Base-by-base conservation (phyloP, 2,113 vertebrate genomes). In the Peromyscus leucopus region DNA sequence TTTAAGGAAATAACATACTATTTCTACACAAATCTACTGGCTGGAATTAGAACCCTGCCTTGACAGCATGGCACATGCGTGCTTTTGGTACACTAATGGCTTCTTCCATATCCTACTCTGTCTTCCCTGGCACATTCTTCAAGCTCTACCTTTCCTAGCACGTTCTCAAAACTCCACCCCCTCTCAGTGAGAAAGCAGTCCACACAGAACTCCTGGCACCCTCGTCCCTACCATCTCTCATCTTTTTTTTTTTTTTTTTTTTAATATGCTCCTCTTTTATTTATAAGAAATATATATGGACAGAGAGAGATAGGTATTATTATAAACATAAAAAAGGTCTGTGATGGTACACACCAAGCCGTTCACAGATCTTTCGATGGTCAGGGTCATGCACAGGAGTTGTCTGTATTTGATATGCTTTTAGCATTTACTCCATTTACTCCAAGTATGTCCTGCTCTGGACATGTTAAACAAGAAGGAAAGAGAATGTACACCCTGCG, bases 281-380 rank as follows among this genome's bases (percentile, higher is more conserved):
- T 90, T 82, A 75, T 82, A 88, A 91, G 87, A 90, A 90, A 91
- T 93, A 78, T 48, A 78, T 82, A 61, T 61, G 65, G 39, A 85
- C 39, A 94, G 24, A 89, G 33, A 19, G 63, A n/a, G 59, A 48
- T 21, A 10, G 55, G 51, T 76, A 48, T 83, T 51, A 69, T 67
- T 93, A 93, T 79, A 96, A 95, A 93, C 6, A 55, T 67, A 84
- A 74, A 78, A 82, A 82, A 96, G 76, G 19, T 74, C 88, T 48
- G 71, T 92, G 76, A 65, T 80, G 71, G 21, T 67, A 22, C 24
- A 86, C 26, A 91, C 5, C 46, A 84, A 78, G 42, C 67, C 16
- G 1, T 67, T 74, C 69, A 24, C 31, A 89, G 48, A n/a, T 42
- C 71, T 88, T 42, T 65, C n/a, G 13, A 7, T 76, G 42, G 22